Evolutionary conservation across 30 jellyfish, hydroid and myxozoan genomes (phyloP).

Genomic region (Sanderia malayensis): DNA sequence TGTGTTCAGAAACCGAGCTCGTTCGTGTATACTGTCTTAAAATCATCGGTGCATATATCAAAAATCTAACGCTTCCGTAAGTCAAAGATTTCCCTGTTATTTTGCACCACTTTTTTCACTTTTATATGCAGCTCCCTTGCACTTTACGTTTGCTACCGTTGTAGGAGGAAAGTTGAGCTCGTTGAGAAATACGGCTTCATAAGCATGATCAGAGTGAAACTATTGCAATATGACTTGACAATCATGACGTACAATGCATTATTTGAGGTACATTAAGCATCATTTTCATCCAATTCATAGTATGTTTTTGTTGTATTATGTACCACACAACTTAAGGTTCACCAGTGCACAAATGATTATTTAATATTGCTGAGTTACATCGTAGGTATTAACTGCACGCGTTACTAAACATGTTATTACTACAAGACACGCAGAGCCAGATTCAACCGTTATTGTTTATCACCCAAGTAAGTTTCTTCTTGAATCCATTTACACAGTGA

Average conservation of each 20-base stretch:
- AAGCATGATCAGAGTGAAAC: constrained; percentile 76
- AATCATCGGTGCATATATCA: constrained; percentile 85
- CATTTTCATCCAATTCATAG: not conserved
- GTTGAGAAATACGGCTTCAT: constrained; percentile 85
- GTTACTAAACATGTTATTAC: constrained; percentile 74
- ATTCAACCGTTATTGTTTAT: constrained; percentile 65
- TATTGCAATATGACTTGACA: constrained; percentile 56
- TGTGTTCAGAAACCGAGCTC: constrained; percentile 52
- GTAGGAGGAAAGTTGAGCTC: constrained; percentile 86
- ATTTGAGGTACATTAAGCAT: constrained; percentile 66
- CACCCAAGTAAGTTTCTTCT: constrained; percentile 90
- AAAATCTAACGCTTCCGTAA: constrained; percentile 82
- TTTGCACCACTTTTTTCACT: not conserved
- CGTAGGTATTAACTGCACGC: constrained; percentile 84
- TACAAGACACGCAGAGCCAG: constrained; percentile 82
- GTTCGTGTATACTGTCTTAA: constrained; percentile 84
- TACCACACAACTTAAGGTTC: not conserved
- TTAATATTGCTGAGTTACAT: not conserved
- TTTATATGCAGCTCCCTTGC: not conserved
- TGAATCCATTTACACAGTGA: too few species aligned
- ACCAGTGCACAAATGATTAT: too few species aligned
- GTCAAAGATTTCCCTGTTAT: constrained; percentile 3
- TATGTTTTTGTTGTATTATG: too few species aligned
- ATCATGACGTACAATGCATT: constrained; percentile 78
- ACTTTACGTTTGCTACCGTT: too few species aligned